Evolutionary conservation across 2,113 vertebrate species (phyloP).

Genomic region (Thalassoma bifasciatum): DNA sequence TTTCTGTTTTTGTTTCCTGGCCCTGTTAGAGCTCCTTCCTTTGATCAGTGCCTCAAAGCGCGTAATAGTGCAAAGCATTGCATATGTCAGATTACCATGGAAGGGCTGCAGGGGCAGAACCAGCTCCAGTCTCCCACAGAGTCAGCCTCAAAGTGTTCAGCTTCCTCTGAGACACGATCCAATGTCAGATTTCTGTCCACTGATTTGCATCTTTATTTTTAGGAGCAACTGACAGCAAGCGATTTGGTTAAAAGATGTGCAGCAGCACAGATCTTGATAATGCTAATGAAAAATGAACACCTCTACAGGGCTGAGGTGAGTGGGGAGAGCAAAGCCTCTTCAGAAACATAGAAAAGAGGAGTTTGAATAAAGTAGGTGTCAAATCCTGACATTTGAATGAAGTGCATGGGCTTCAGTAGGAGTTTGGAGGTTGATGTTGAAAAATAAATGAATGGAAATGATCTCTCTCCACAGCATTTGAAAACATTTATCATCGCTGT

Average conservation of each 20-base stretch:
- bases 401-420: not conserved
- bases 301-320: not conserved
- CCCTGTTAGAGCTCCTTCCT: slow-evolving; percentile 49
- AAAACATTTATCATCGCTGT: slow-evolving; percentile 22
- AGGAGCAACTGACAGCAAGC: slow-evolving; percentile 1
- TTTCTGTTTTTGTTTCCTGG: slow-evolving; percentile 67
- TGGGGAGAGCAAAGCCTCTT: slow-evolving; percentile 1
- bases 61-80: slow-evolving; percentile 64
- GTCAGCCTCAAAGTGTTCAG: slow-evolving; percentile 53
- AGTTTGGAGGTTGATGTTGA: slow-evolving; percentile 1
- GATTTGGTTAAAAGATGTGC: slow-evolving; percentile 22
- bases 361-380: not conserved
- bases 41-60: slow-evolving; percentile 74
- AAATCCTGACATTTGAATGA: slow-evolving; percentile 16
- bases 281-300: slow-evolving; percentile 16
- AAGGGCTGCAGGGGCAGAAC: slow-evolving; percentile 62
- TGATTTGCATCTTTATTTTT: slow-evolving; percentile 63
- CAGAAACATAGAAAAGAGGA: not conserved
- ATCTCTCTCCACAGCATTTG: not conserved
- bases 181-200: slow-evolving; percentile 45
- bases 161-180: slow-evolving; percentile 43
- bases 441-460: slow-evolving; percentile 9
- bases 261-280: not conserved
- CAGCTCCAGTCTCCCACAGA: slow-evolving; percentile 52
- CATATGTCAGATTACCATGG: slow-evolving; percentile 68